Base-by-base conservation (phyloP, 2,113 vertebrate genomes). In the Neodontobutis hainanensis region DNA sequence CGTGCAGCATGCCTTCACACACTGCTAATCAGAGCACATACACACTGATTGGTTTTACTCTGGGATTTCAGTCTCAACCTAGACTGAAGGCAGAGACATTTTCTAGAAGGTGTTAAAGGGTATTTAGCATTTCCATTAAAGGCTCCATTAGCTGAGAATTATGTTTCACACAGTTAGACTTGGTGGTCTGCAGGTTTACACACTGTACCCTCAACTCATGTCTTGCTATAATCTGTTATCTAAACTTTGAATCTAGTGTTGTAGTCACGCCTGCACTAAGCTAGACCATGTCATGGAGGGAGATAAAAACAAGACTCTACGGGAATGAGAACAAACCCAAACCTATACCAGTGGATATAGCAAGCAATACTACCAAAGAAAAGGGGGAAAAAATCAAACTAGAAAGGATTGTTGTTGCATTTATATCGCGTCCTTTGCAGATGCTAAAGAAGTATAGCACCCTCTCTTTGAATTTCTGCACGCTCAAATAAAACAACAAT, bases 1-100 rank as follows among this genome's bases (percentile, higher is more conserved):
- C 68, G 73, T 70, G 68, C 67, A 5, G 36, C 80, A 63, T 75
- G 73, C 77, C 84, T 73, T 77, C 53, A 75, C 75, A 76, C 69
- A 10, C 46, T 11, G n/a, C 69, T 87, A 82, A 88, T 87, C 81
- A 81, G 77, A 53, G 42, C 46, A 61, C 52, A 34, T 50, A 63
- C 81, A 75, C 43, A 63, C 48, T 66, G 75, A 56, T 65, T 73
- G 62, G 48, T 65, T 80, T 74, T 47, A 70, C 35, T n/a, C 75
- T 56, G 45, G 60, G 70, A 75, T 75, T 58, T 73, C 75, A 73
- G 66, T 51, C 63, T 70, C 38, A 56, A 47, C 14, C 14, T 53
- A 38, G 70, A 63, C 69, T 49, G 60, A 15, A 67, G 58, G 35
- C 36, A 56, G 59, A 55, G 7, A 15, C 52, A 5, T 34, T 15